Evolutionary conservation across 1,140 invertebrate species (phyloP).

Genomic region (Calephelis virginiensis): DNA sequence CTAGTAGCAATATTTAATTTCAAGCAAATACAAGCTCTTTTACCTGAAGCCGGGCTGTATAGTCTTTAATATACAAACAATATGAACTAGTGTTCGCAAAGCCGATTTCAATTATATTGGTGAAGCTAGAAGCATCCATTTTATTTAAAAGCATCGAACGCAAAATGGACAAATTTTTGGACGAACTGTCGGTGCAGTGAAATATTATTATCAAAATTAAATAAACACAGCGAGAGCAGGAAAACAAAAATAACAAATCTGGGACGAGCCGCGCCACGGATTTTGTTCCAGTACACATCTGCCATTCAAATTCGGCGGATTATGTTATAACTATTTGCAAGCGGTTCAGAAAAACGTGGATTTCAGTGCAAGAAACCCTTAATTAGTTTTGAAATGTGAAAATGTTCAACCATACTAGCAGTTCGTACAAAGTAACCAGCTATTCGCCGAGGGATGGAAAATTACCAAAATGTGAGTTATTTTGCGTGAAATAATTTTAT

Average conservation of each 20-base stretch:
- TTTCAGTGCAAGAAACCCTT: slow-evolving; percentile 2
- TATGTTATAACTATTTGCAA: slow-evolving; percentile 54
- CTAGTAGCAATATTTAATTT: no score
- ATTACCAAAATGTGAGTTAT: slow-evolving; percentile 43
- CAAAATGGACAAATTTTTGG: slow-evolving; percentile 22
- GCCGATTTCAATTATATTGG: slow-evolving; percentile 8
- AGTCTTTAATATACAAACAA: neutral
- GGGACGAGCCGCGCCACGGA: slow-evolving; percentile 42
- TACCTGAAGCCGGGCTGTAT: no score
- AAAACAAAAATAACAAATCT: slow-evolving; percentile 69
- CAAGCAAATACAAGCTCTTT: no score
- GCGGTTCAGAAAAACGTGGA: no score
- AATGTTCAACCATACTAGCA: slow-evolving; percentile 63
- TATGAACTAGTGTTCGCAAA: neutral
- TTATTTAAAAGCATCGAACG: slow-evolving; percentile 26
- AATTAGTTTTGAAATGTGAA: slow-evolving; percentile 32
- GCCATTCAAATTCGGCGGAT: slow-evolving; percentile 48
- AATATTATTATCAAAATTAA: slow-evolving; percentile 59
- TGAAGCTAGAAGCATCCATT: slow-evolving; percentile 20
- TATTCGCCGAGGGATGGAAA: slow-evolving; percentile 38
- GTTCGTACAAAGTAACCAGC: slow-evolving; percentile 41
- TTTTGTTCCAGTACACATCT: slow-evolving; percentile 52
- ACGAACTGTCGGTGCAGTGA: slow-evolving; percentile 24
- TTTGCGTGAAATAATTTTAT: neutral
- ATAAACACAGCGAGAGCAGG: slow-evolving; percentile 49